A percentile compares a stretch with the other conserved stretches of the same genome.
These are phyloP conservation scores for Euwallacea fornicatus DNA, from an alignment of 1,140 invertebrate species.

Conservation along the genomic window DNA sequence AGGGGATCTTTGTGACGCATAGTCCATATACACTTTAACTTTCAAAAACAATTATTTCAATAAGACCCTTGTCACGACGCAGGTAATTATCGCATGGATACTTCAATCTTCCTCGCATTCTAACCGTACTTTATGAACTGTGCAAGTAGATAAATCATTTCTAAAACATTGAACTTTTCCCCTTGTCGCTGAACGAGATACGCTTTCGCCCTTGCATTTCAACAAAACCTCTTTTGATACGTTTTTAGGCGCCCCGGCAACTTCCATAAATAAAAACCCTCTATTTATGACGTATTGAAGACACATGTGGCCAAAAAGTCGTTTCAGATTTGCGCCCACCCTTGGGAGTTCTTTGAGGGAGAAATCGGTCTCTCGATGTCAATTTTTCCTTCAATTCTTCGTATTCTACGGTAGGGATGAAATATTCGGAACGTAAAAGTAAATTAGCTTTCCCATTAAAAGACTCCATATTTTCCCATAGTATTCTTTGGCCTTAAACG, in stretches of 20 bases:
- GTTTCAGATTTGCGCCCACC: background rate
- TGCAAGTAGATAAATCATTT: slow-evolving; percentile 26
- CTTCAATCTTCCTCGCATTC: too few species aligned
- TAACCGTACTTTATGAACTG: too few species aligned
- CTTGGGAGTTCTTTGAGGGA: too few species aligned
- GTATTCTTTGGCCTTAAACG: slow-evolving; percentile 33
- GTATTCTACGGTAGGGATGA: too few species aligned
- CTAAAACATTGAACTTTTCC: slow-evolving; percentile 27
- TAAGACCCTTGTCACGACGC: too few species aligned
- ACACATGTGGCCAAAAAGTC: slow-evolving; percentile 22
- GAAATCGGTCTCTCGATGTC: too few species aligned
- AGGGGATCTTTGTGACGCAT: slow-evolving; percentile 1
- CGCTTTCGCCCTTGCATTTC: slow-evolving; percentile 20
- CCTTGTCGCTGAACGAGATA: slow-evolving; percentile 4
- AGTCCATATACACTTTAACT: slow-evolving; percentile 7
- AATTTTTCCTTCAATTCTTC: background rate
- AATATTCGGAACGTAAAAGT: background rate
- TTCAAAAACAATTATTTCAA: slow-evolving; percentile 4
- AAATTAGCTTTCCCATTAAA: background rate
- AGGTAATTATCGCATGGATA: too few species aligned
- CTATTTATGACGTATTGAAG: slow-evolving; percentile 4
- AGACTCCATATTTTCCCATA: background rate
- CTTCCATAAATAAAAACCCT: slow-evolving; percentile 24
- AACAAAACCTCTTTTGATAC: slow-evolving; percentile 28
- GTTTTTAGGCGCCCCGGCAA: slow-evolving; percentile 15